These are phyloP conservation scores for Aphelinus atriplicis DNA, from an alignment of 1,140 invertebrate genomes.

Conservation along the genomic window DNA sequence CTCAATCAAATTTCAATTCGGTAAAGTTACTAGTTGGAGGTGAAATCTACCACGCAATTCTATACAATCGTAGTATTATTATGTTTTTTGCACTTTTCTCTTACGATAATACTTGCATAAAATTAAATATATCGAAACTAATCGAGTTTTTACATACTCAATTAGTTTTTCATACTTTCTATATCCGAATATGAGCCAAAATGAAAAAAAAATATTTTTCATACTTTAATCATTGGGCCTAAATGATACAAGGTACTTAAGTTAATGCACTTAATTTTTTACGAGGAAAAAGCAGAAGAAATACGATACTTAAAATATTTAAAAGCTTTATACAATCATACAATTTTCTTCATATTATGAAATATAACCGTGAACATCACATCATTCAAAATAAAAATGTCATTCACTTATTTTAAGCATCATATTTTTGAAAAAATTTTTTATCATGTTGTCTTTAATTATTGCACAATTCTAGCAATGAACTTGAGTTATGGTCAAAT, in stretches of 20 bases:
- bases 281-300: neutral
- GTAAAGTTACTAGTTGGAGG: neutral
- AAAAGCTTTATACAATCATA: constrained; percentile 16
- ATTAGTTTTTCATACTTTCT: constrained; percentile 27
- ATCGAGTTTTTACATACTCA: neutral
- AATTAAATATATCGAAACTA: constrained; percentile 20
- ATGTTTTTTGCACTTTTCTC: constrained; percentile 42
- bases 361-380: neutral
- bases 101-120: constrained; percentile 34
- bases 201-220: constrained; percentile 22
- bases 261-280: constrained; percentile 36
- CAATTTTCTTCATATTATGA: neutral
- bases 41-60: constrained; percentile 17
- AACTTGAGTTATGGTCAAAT: constrained; percentile 25
- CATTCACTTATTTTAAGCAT: constrained; percentile 16
- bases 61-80: constrained; percentile 38
- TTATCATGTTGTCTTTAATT: constrained; percentile 13
- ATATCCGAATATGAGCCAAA: constrained; percentile 1
- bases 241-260: constrained; percentile 35
- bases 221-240: constrained; percentile 15
- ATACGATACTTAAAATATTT: neutral
- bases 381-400: neutral
- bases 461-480: constrained; percentile 14
- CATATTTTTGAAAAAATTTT: constrained; percentile 22
- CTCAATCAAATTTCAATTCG: constrained; percentile 4